Conservation (phyloP, 2,113 vertebrate genomes). For the Acanthisitta chloris region DNA sequence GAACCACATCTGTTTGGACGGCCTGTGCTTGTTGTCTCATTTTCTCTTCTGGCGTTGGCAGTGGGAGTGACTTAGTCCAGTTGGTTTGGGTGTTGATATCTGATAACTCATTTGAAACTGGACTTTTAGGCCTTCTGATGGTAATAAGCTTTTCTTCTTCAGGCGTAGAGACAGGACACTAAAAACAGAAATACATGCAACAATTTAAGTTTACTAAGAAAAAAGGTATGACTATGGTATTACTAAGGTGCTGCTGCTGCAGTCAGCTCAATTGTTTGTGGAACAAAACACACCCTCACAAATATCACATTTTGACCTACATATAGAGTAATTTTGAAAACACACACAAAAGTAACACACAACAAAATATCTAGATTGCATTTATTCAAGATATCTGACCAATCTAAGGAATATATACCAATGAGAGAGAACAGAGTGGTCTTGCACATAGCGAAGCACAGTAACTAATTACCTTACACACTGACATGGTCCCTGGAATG, state of each 20-base stretch:
- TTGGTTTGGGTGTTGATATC: constrained; percentile 83
- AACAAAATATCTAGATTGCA: background rate
- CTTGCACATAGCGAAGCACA: background rate
- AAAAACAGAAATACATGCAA: constrained; percentile 16
- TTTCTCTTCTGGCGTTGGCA: constrained; percentile 96
- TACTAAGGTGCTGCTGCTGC: background rate
- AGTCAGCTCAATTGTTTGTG: background rate
- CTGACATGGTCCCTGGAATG: background rate
- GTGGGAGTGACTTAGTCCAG: constrained; percentile 80
- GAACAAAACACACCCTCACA: background rate
- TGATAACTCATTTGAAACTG: constrained; percentile 73
- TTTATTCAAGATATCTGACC: background rate
- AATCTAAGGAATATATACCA: background rate
- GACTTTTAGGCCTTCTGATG: constrained; percentile 81
- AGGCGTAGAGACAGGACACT: constrained; percentile 82
- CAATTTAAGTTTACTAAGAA: background rate
- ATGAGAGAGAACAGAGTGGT: background rate
- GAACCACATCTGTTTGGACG: constrained; percentile 89
- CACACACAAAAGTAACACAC: background rate
- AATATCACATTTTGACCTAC: background rate
- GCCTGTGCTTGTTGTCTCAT: constrained; percentile 91
- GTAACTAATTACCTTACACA: background rate
- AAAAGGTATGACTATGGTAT: background rate
- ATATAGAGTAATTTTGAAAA: background rate
- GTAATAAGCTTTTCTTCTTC: constrained; percentile 86